Conservation (phyloP, 2,113 vertebrate genomes). For the Channa argus region DNA sequence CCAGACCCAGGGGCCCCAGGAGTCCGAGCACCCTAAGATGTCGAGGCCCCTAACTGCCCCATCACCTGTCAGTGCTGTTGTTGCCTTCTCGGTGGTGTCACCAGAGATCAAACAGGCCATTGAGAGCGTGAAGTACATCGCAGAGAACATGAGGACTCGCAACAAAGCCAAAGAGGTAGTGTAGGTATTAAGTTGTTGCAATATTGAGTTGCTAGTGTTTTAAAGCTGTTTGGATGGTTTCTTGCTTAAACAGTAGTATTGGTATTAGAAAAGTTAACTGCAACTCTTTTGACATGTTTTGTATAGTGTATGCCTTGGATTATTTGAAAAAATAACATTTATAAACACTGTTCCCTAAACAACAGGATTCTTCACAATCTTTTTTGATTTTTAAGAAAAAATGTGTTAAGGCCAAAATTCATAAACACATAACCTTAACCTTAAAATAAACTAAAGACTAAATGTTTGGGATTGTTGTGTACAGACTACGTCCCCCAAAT, state of each 20-base stretch:
- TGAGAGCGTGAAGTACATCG: conserved; percentile 90
- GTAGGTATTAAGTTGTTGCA: too few relatives aligned
- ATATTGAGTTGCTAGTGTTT: neutral
- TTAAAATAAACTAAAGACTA: neutral
- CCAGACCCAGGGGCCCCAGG: conserved; percentile 60
- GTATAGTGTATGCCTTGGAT: too few relatives aligned
- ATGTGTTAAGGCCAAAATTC: too few relatives aligned
- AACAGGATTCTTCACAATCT: too few relatives aligned
- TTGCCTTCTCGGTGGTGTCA: conserved; percentile 80
- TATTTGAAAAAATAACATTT: too few relatives aligned
- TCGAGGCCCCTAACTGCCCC: conserved; percentile 62
- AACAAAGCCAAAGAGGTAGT: conserved; percentile 93
- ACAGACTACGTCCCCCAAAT: neutral
- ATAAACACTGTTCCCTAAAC: neutral
- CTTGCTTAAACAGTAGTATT: too few relatives aligned
- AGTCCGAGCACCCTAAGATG: conserved; percentile 71
- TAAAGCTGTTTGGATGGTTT: too few relatives aligned
- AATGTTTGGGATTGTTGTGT: neutral
- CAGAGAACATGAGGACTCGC: conserved; percentile 92
- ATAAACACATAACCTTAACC: neutral
- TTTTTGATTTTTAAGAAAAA: too few relatives aligned
- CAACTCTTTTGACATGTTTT: too few relatives aligned
- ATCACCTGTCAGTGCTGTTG: conserved; percentile 79
- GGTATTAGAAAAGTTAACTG: too few relatives aligned
- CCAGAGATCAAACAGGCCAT: conserved; percentile 90